These are phyloP conservation scores for Zaprionus obscuricornis DNA, from an alignment of 2,888 invertebrate genomes.

Conservation along the genomic window DNA sequence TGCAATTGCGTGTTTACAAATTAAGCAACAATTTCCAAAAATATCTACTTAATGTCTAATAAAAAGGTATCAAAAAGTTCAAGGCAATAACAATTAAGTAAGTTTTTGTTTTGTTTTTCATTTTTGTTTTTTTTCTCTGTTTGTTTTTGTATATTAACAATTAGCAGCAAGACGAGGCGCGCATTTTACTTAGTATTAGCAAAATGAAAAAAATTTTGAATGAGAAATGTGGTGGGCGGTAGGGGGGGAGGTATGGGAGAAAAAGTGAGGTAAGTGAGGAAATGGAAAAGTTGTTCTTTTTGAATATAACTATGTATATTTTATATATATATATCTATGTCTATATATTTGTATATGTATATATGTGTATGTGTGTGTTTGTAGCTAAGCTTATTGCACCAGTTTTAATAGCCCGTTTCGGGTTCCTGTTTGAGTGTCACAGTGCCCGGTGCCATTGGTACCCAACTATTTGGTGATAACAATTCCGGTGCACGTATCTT, in stretches of 20 bases:
- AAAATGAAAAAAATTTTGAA: too few species aligned
- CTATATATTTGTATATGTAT: not conserved
- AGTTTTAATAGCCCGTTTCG: slow-evolving; percentile 81
- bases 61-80: slow-evolving; percentile 65
- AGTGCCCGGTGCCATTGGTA: not conserved
- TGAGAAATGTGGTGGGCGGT: slow-evolving; percentile 13
- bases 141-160: slow-evolving; percentile 36
- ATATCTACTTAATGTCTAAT: slow-evolving; percentile 69
- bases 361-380: slow-evolving; percentile 2
- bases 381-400: slow-evolving; percentile 53
- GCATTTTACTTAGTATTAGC: too few species aligned
- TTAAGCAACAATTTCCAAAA: slow-evolving; percentile 75
- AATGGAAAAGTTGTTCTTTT: not conserved
- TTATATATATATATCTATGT: not conserved
- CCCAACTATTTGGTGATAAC: too few species aligned
- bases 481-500: slow-evolving; percentile 78
- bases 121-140: too few species aligned
- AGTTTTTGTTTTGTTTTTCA: slow-evolving; percentile 49
- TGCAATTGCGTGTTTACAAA: slow-evolving; percentile 67
- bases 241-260: slow-evolving; percentile 2
- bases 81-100: slow-evolving; percentile 74
- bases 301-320: too few species aligned
- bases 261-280: not conserved
- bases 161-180: slow-evolving; percentile 58
- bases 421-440: slow-evolving; percentile 83